phyloP scores from a whole-genome alignment of 2,888 invertebrate species.

The Timema cristinae region DNA sequence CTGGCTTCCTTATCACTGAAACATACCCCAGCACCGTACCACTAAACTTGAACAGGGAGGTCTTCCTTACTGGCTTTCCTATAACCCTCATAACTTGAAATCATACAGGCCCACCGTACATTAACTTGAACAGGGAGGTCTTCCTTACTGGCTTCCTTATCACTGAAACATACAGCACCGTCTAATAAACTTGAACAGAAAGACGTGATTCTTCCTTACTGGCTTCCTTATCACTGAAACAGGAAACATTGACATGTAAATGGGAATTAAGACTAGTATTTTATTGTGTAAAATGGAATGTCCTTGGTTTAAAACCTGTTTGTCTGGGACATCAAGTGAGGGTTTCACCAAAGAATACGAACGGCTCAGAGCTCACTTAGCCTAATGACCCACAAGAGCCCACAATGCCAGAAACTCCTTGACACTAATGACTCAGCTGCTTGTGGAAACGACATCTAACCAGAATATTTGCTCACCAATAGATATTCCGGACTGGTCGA shows the following conservation, averaged over 20 bases:
- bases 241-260: too few species aligned
- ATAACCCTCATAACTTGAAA: conserved; percentile 57
- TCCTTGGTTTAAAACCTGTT: too few species aligned
- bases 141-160: conserved; percentile 82
- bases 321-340: too few species aligned
- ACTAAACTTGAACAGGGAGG: conserved; percentile 74
- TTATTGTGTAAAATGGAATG: too few species aligned
- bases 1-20: conserved; percentile 77
- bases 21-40: conserved; percentile 30
- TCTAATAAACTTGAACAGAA: neutral
- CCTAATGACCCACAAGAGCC: too few species aligned
- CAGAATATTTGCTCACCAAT: conserved; percentile 58
- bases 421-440: too few species aligned
- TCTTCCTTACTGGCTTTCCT: conserved; percentile 73
- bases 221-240: too few species aligned
- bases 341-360: too few species aligned
- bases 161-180: conserved; percentile 52
- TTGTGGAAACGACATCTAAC: neutral
- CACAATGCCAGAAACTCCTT: too few species aligned
- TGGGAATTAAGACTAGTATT: too few species aligned
- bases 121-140: conserved; percentile 86
- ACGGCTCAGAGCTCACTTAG: too few species aligned
- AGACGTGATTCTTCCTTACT: too few species aligned
- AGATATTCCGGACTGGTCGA: conserved; percentile 86
- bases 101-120: conserved; percentile 48